Evolutionary conservation across 2,113 vertebrate genomes (phyloP).

Genomic region (Sinosuthora webbiana): DNA sequence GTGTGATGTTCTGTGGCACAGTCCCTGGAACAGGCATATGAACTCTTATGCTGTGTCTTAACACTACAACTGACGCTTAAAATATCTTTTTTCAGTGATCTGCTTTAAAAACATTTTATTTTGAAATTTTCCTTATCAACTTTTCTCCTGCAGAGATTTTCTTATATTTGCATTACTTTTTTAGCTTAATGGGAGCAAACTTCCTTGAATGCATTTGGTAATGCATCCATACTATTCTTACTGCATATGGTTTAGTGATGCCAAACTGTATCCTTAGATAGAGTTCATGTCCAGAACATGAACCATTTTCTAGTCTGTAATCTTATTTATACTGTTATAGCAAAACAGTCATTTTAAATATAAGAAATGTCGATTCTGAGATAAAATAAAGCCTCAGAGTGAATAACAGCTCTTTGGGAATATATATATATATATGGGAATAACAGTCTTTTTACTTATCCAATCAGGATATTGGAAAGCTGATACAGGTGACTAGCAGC

Average conservation of each 20-base stretch:
- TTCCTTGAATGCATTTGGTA: not conserved
- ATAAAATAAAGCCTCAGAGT: not conserved
- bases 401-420: not conserved
- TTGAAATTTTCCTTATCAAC: not conserved
- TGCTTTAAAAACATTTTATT: not conserved
- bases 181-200: not conserved
- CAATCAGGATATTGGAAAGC: not conserved
- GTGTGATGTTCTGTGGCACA: not conserved
- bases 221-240: not conserved
- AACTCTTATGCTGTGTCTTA: not conserved
- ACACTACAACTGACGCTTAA: not conserved
- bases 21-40: not conserved
- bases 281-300: not conserved
- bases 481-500: not conserved
- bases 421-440: not conserved
- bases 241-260: not conserved
- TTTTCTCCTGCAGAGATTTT: not conserved
- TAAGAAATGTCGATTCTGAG: not conserved
- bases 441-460: not conserved
- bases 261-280: not conserved
- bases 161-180: not conserved
- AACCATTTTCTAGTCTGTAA: not conserved
- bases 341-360: not conserved
- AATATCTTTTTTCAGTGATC: not conserved
- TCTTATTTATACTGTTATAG: not conserved